Conservation (phyloP, 2,888 invertebrate genomes). For the Polydesmus complanatus region DNA sequence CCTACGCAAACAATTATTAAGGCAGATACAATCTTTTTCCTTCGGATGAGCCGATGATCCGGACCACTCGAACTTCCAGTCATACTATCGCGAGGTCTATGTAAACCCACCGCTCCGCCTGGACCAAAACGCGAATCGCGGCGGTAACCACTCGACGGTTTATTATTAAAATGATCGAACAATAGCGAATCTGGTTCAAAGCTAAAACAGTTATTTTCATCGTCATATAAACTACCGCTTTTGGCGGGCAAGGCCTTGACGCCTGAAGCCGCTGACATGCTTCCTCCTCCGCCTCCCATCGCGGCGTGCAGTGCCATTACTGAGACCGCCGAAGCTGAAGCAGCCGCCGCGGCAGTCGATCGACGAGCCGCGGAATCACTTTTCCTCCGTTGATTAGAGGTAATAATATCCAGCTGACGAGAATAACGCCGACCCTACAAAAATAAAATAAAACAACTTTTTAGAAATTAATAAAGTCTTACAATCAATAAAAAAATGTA, state of each 20-base stretch:
- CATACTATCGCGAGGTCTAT: neutral
- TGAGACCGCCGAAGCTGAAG: neutral
- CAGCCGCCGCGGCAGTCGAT: slow-evolving; percentile 3
- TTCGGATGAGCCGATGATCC: slow-evolving; percentile 1
- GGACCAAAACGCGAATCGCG: slow-evolving; percentile 5
- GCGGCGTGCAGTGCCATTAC: slow-evolving; percentile 2
- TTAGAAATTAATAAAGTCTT: too few relatives aligned
- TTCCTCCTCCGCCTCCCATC: neutral
- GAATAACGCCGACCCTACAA: slow-evolving; percentile 12
- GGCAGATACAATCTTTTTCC: slow-evolving; percentile 9
- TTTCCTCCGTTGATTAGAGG: slow-evolving; percentile 11
- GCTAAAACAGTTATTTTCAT: neutral
- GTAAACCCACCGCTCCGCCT: neutral
- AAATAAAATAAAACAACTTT: too few relatives aligned
- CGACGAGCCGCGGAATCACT: slow-evolving; percentile 10
- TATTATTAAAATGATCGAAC: neutral
- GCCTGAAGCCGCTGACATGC: neutral
- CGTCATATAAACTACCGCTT: slow-evolving; percentile 2
- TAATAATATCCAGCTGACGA: slow-evolving; percentile 11
- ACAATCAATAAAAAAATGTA: too few relatives aligned
- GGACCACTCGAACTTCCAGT: slow-evolving; percentile 2
- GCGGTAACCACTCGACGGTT: neutral
- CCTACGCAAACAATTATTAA: slow-evolving; percentile 11
- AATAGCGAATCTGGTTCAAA: slow-evolving; percentile 5
- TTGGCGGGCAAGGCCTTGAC: neutral